These are phyloP conservation scores for Aurelia coerulea DNA, from an alignment of 30 jellyfish, hydroid and myxozoan genomes.

Conservation along the genomic window DNA sequence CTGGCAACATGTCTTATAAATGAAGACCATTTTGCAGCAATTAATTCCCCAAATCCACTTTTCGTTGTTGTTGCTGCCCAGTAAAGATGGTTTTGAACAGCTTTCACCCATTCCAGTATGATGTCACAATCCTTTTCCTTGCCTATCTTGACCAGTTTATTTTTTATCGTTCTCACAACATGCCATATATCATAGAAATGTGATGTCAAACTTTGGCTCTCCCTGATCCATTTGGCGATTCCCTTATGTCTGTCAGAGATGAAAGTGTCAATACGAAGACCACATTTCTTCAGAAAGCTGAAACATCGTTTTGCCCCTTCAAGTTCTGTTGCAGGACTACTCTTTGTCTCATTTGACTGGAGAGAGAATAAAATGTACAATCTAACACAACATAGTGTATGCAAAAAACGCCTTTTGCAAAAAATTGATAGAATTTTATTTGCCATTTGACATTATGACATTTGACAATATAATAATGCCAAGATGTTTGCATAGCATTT, in stretches of 20 bases:
- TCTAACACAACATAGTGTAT: too few relatives aligned
- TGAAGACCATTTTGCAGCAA: conserved; percentile 36
- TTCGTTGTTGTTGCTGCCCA: conserved; percentile 26
- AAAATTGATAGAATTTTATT: too few relatives aligned
- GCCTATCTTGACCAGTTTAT: conserved; percentile 32
- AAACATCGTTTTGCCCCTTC: conserved; percentile 41
- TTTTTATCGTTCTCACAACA: conserved; percentile 22
- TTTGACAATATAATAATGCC: too few relatives aligned
- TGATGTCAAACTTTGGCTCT: not conserved
- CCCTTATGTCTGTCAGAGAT: conserved; percentile 39
- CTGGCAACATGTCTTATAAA: conserved; percentile 23
- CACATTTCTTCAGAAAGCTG: not conserved
- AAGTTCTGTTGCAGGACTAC: conserved; percentile 12
- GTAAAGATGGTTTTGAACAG: conserved; percentile 25
- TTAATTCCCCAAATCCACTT: conserved; percentile 2
- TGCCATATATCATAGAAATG: conserved; percentile 52
- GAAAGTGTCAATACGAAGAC: not conserved
- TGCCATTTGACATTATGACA: too few relatives aligned
- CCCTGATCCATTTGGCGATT: conserved; percentile 40
- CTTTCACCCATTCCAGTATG: conserved; percentile 8
- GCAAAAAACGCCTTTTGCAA: too few relatives aligned
- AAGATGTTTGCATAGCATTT: too few relatives aligned
- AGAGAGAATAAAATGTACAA: not conserved
- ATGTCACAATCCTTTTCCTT: conserved; percentile 4
- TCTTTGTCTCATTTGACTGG: conserved; percentile 27